Percentiles rank a stretch among this genome's conserved stretches.
Conservation (phyloP, 2,888 invertebrate genomes). For the Nebria brevicollis region DNA sequence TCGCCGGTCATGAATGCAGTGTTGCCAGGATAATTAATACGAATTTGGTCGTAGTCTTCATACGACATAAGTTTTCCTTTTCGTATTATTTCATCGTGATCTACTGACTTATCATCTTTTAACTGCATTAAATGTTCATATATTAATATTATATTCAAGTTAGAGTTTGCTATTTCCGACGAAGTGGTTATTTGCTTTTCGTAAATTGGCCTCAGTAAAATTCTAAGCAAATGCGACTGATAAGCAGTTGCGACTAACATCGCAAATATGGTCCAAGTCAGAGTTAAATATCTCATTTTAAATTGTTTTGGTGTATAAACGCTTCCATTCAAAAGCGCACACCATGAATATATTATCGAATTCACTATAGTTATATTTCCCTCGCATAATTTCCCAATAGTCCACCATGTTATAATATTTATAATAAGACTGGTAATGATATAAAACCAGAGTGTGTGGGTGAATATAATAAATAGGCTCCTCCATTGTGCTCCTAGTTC, state of each 20-base stretch:
- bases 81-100: background rate
- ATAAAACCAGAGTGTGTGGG: background rate
- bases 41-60: background rate
- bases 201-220: background rate
- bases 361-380: background rate
- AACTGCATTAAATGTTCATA: background rate
- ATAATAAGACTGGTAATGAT: background rate
- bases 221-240: slow-evolving; percentile 5
- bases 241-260: background rate
- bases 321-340: background rate
- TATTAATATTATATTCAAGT: background rate
- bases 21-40: background rate
- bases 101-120: background rate
- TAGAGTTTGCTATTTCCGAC: background rate
- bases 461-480: background rate
- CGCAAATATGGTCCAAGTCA: background rate
- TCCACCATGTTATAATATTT: slow-evolving; percentile 3
- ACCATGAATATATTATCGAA: background rate
- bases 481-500: slow-evolving; percentile 9
- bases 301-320: background rate
- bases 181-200: background rate
- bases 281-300: slow-evolving; percentile 1
- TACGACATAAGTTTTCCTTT: background rate
- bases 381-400: background rate
- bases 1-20: background rate